Evolutionary conservation across 2,113 vertebrate species (phyloP).

Genomic region (Monopterus albus): DNA sequence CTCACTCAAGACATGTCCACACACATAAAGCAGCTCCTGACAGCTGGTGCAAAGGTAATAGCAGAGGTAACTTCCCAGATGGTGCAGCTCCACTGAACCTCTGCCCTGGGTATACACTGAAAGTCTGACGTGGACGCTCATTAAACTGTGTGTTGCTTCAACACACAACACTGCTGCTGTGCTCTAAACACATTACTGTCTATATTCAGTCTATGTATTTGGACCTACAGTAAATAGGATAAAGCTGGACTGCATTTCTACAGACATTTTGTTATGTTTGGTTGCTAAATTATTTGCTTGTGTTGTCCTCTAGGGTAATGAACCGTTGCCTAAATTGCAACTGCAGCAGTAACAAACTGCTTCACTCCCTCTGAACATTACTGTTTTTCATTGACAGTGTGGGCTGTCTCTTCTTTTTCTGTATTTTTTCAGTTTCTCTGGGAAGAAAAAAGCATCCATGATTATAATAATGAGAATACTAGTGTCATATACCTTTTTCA

Average conservation of each 20-base stretch:
- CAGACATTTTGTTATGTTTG: neutral
- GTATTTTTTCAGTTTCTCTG: neutral
- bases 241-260: neutral
- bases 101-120: neutral
- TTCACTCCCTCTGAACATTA: neutral
- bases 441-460: neutral
- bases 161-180: too few relatives aligned
- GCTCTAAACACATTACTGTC: neutral
- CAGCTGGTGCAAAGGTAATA: constrained; percentile 70
- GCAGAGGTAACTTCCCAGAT: constrained; percentile 49
- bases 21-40: constrained; percentile 44
- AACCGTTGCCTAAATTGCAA: neutral
- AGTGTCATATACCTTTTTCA: too few relatives aligned
- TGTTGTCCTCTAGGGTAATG: neutral
- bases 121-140: constrained; percentile 33
- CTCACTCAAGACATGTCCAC: constrained; percentile 31
- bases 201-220: neutral
- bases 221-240: neutral
- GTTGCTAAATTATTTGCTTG: neutral
- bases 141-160: too few relatives aligned
- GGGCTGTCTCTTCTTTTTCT: neutral
- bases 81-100: constrained; percentile 31
- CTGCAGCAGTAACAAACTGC: neutral
- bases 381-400: neutral
- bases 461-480: neutral